These are phyloP conservation scores for Sparidentex hasta DNA, from an alignment of 2,797 vertebrate genomes.

Conservation along the genomic window DNA sequence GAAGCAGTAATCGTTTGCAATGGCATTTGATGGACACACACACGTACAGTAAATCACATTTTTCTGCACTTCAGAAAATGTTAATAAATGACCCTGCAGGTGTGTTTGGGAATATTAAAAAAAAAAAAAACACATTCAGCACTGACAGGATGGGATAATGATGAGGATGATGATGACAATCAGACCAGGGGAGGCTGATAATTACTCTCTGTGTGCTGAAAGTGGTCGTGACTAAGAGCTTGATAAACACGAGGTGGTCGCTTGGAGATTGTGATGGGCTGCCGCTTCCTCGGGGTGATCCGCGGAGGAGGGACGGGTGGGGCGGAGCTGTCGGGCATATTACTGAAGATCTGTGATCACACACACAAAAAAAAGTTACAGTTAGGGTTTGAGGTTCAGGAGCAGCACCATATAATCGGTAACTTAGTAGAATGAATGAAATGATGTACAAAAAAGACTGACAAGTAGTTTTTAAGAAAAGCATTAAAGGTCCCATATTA, in stretches of 20 bases:
- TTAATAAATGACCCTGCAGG: conserved; percentile 39
- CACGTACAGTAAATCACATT: conserved; percentile 41
- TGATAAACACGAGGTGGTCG: conserved; percentile 89
- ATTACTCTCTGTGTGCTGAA: conserved; percentile 89
- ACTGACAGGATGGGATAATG: conserved; percentile 45
- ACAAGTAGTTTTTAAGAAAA: too few relatives aligned
- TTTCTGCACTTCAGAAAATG: conserved; percentile 40
- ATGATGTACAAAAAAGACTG: background rate
- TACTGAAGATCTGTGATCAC: conserved; percentile 90
- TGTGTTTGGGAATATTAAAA: conserved; percentile 7
- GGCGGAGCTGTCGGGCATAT: conserved; percentile 87
- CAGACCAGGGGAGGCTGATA: conserved; percentile 65
- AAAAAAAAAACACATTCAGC: conserved; percentile 14
- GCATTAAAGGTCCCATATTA: too few relatives aligned
- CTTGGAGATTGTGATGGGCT: conserved; percentile 98
- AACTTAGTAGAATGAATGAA: background rate
- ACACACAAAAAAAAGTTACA: conserved; percentile 22
- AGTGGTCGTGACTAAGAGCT: conserved; percentile 78
- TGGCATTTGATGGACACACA: conserved; percentile 19
- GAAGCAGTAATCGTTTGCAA: conserved; percentile 24
- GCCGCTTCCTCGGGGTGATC: conserved; percentile 91
- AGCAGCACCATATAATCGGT: background rate
- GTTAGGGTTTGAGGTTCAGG: conserved; percentile 10
- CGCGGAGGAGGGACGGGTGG: conserved; percentile 94
- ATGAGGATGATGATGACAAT: conserved; percentile 62